These are phyloP conservation scores for Bucco capensis DNA, from an alignment of 2,113 vertebrate genomes.

Conservation along the genomic window DNA sequence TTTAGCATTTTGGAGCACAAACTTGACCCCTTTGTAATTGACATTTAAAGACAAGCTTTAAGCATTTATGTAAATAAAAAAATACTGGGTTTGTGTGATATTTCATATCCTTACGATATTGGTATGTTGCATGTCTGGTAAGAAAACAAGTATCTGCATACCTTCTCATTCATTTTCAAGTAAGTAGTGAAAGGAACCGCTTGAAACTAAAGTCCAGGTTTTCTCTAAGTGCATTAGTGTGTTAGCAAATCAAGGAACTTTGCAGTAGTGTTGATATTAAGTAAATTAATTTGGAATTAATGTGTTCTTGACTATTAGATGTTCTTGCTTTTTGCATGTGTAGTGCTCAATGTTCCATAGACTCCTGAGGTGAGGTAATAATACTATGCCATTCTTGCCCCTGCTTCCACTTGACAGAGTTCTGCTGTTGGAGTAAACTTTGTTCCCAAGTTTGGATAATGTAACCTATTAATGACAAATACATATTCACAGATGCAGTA, in stretches of 20 bases:
- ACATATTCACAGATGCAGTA: background rate
- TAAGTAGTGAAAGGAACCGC: background rate
- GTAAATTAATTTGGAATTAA: background rate
- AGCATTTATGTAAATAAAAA: background rate
- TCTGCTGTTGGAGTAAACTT: background rate
- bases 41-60: background rate
- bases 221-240: background rate
- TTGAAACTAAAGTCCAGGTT: background rate
- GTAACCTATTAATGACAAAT: background rate
- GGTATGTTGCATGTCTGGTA: rapidly evolving
- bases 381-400: background rate
- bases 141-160: background rate
- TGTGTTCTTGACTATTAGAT: background rate
- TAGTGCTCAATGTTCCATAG: background rate
- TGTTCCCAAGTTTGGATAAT: background rate
- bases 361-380: background rate
- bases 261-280: background rate
- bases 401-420: background rate
- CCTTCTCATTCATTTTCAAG: background rate
- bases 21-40: background rate
- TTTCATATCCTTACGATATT: background rate
- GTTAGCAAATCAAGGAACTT: background rate
- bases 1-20: background rate
- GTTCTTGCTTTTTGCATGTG: background rate
- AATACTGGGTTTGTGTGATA: background rate